Base-by-base conservation (phyloP, 2,888 invertebrate species). In the Rutpela maculata region DNA sequence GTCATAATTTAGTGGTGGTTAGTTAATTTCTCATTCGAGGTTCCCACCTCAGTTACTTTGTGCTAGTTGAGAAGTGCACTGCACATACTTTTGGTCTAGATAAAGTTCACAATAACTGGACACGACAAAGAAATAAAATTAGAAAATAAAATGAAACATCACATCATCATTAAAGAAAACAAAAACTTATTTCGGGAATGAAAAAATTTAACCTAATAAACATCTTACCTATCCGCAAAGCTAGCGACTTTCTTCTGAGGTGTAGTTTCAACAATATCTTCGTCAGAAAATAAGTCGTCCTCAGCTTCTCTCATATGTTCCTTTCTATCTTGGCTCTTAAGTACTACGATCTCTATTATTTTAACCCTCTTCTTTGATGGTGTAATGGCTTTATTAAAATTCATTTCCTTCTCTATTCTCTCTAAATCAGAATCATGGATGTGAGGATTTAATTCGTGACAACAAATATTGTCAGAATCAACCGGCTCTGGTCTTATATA, bases 201-300 rank as follows among this genome's bases (percentile, higher is more conserved):
- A n/a, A n/a, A n/a, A n/a, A n/a, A n/a, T n/a, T n/a, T n/a, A n/a
- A n/a, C n/a, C n/a, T n/a, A n/a, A n/a, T n/a, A 4, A n/a, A 55
- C n/a, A 10, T 43, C 71, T 65, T 50, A 78, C 78, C 75, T 63
- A 5, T 63, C 72, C 63, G 18, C 31, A 50, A 62, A 71, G 12
- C 62, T 71, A 6, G 22, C 43, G 22, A 60, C 10, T 63, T 68
- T 62, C 43, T 85, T 86, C 75, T 86, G 84, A 2, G 88, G 88
- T 12, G 88, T 88, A 4, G 82, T 84, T 78, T 88, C 87, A 3
- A 88, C 84, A 38, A 88, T 77, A 79, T 88, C 87, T 5, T 80
- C 79, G 65, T 86, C 84, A 75, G 86, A 86, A 75, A 83, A 82
- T 31, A 79, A 68, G 26, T 79, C 81, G 15, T 78, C 82, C 66